Conservation (phyloP, 2,888 invertebrate genomes). For the Sesia bembeciformis region DNA sequence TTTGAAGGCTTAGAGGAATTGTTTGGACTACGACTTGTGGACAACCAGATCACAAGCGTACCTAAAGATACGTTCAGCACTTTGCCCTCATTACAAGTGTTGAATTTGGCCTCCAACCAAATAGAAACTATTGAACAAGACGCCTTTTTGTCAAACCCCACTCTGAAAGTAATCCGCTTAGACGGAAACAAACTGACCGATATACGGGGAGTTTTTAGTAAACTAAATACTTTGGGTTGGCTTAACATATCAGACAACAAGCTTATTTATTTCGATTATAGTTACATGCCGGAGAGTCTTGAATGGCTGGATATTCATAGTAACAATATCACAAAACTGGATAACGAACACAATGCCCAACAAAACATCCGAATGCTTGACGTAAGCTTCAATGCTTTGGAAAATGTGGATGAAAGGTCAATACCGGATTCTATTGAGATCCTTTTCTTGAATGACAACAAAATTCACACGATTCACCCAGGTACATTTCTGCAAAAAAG, state of each 20-base stretch:
- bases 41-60: constrained; percentile 83
- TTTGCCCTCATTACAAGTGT: constrained; percentile 81
- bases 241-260: constrained; percentile 87
- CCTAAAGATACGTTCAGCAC: constrained; percentile 83
- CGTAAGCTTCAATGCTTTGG: constrained; percentile 82
- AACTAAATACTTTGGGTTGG: constrained; percentile 83
- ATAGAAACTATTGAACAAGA: constrained; percentile 84
- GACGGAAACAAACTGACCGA: constrained; percentile 85
- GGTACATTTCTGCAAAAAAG: constrained; percentile 82
- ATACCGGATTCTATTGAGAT: constrained; percentile 84
- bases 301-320: constrained; percentile 88
- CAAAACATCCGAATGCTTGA: constrained; percentile 84
- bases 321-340: constrained; percentile 83
- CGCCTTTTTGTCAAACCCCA: constrained; percentile 82
- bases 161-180: constrained; percentile 82
- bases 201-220: constrained; percentile 84
- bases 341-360: constrained; percentile 80
- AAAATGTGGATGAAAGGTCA: constrained; percentile 79
- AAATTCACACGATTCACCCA: constrained; percentile 80
- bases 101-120: constrained; percentile 87
- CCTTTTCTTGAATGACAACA: constrained; percentile 84
- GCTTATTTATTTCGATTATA: constrained; percentile 85
- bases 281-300: constrained; percentile 81
- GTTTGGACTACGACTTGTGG: constrained; percentile 83
- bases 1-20: constrained; percentile 84